These are phyloP conservation scores for Cosmorhoe ocellata DNA, from an alignment of 2,888 invertebrate genomes.

Conservation along the genomic window DNA sequence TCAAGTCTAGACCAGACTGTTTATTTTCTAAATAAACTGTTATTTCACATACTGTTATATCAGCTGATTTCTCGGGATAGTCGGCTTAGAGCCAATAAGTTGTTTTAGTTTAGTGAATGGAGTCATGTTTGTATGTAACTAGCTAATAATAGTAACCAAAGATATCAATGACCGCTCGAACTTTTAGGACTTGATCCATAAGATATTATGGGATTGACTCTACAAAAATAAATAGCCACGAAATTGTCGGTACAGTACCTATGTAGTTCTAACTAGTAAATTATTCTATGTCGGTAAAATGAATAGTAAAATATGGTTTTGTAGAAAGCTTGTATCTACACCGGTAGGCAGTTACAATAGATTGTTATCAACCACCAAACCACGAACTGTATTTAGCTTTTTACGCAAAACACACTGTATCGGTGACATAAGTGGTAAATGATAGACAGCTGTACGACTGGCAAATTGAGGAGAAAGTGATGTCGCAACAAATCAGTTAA, in stretches of 20 bases:
- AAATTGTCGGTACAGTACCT: too few relatives aligned
- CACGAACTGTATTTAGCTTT: slow-evolving; percentile 20
- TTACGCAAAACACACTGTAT: slow-evolving; percentile 26
- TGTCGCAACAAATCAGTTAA: slow-evolving; percentile 61
- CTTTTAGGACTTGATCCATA: background rate
- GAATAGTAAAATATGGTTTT: background rate
- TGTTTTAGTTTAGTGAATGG: slow-evolving; percentile 18
- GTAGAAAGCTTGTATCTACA: slow-evolving; percentile 19
- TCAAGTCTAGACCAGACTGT: slow-evolving; percentile 10
- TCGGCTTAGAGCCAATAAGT: slow-evolving; percentile 12
- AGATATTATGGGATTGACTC: too few relatives aligned
- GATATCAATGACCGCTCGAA: slow-evolving; percentile 6
- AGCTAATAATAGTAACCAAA: background rate
- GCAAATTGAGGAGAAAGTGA: slow-evolving; percentile 71
- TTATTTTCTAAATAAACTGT: slow-evolving; percentile 13
- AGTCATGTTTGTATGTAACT: background rate
- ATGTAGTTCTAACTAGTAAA: too few relatives aligned
- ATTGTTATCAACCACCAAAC: slow-evolving; percentile 18
- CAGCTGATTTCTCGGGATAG: slow-evolving; percentile 6
- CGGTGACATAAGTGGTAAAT: slow-evolving; percentile 35
- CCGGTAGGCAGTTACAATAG: slow-evolving; percentile 12
- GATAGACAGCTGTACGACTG: slow-evolving; percentile 32
- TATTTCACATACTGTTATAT: background rate
- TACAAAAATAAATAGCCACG: too few relatives aligned
- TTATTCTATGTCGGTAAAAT: background rate